Evolutionary conservation across 2,888 invertebrate species (phyloP).

Genomic region (Vanessa cardui): DNA sequence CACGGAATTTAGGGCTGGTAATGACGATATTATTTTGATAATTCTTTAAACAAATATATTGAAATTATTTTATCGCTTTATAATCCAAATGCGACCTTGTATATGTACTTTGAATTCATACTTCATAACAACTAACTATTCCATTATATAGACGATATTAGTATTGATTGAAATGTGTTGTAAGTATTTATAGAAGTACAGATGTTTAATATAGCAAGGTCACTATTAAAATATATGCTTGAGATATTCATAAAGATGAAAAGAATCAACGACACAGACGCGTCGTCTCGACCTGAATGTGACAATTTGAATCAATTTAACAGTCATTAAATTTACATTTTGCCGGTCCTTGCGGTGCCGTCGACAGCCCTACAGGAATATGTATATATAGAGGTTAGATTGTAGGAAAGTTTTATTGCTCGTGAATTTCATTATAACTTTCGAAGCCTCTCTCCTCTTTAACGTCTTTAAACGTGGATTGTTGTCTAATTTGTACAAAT

Average conservation of each 20-base stretch:
- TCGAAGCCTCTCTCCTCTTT: slow-evolving; percentile 63
- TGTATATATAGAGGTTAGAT: slow-evolving; percentile 79
- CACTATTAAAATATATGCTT: not conserved
- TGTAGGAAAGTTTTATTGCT: slow-evolving; percentile 82
- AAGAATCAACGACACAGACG: slow-evolving; percentile 3
- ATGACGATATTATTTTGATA: not conserved
- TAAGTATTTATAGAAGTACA: not conserved
- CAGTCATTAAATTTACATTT: slow-evolving; percentile 43
- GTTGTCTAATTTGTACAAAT: slow-evolving; percentile 78
- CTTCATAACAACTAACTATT: too few relatives aligned
- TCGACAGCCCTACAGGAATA: slow-evolving; percentile 63
- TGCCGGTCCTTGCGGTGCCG: slow-evolving; percentile 21
- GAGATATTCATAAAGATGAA: not conserved
- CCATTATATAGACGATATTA: too few relatives aligned
- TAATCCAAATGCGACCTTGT: too few relatives aligned
- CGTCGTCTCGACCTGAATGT: slow-evolving; percentile 33
- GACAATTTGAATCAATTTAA: slow-evolving; percentile 38
- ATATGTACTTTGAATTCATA: too few relatives aligned
- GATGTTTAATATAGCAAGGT: not conserved
- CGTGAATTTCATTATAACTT: slow-evolving; percentile 82
- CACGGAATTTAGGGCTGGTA: slow-evolving; percentile 57
- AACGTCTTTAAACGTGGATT: slow-evolving; percentile 77
- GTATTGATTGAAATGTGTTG: too few relatives aligned
- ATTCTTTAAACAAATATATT: not conserved
- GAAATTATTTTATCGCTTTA: not conserved